phyloP scores from a whole-genome alignment of 2,113 vertebrate species.

The Corythornis vintsioides region DNA sequence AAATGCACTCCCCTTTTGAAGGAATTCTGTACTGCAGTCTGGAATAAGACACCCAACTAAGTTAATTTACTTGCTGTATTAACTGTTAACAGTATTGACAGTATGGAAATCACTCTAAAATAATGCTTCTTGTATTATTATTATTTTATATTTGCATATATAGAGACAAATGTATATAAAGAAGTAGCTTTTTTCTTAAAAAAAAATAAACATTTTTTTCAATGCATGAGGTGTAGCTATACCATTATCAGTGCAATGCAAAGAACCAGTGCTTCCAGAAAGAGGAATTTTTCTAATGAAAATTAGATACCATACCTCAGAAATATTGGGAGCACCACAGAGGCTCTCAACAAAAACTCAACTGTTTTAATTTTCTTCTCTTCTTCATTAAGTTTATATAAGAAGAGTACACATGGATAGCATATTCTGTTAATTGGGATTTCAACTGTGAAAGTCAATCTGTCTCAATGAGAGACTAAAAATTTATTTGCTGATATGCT shows the following conservation, averaged over 20 bases:
- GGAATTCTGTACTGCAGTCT: not conserved
- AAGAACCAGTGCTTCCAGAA: not conserved
- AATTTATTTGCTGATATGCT: not conserved
- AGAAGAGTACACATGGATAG: not conserved
- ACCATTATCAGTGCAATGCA: not conserved
- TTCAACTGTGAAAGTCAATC: not conserved
- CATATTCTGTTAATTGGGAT: not conserved
- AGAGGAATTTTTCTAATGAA: not conserved
- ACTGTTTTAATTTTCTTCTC: not conserved
- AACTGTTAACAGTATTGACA: not conserved
- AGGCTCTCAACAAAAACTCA: not conserved
- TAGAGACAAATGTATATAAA: not conserved
- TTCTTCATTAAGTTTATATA: not conserved
- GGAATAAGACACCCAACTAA: not conserved
- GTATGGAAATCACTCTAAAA: not conserved
- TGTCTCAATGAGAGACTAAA: not conserved
- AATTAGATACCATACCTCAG: not conserved
- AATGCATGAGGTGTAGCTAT: not conserved
- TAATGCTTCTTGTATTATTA: too few relatives aligned
- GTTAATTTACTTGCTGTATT: not conserved
- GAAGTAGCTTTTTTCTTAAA: not conserved
- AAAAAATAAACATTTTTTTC: not conserved
- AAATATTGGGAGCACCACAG: not conserved
- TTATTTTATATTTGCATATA: not conserved
- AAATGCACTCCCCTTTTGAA: not conserved